Evolutionary conservation across 2,113 vertebrate species (phyloP), one percentile per base, ranked within the genome.

Genomic region (Tringa solitaria): DNA sequence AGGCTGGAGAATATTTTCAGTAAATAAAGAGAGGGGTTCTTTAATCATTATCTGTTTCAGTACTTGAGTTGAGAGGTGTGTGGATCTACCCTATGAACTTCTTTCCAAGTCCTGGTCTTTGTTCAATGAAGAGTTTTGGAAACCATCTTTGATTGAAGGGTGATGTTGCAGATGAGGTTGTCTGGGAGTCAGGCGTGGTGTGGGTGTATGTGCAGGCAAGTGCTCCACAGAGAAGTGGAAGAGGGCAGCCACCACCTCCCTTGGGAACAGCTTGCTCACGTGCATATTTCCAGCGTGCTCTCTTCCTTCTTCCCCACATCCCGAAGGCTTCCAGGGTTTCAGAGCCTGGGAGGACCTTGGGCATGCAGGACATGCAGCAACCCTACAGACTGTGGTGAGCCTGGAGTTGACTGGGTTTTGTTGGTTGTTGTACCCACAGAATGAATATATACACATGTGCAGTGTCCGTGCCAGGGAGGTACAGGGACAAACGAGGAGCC

Each of bases 231-330:
- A 59, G 37, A 33, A 68, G 8, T n/a, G 67, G 63, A 60, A 33
- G 50, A 72, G 43, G 17, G 18, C 21, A 51, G 69, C 14, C 7
- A 23, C 21, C 2, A 2, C 21, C 30, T 41, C 46, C 67, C n/a
- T 59, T 63, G 37, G 56, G 56, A 92, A 28, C 28, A 1, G 2
- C 15, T 74, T 22, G 45, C 41, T 79, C 22, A 9, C 2, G 0
- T 53, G 32, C 0, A 0, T 56, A 8, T 85, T 64, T 63, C 39
- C 39, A 68, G n/a, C 1, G 1, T 68, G 23, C 27, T 43, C 26
- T 59, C 45, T 73, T 72, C 48, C 35, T 60, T 37, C 68, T 79
- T 76, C 26, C 21, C 14, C 17, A 5, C 16, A 45, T 54, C n/a
- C 35, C 39, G 35, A 64, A 53, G 37, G 32, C 32, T 83, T 76